Base-by-base conservation (phyloP, 2,113 vertebrate species). In the Colistium nudipinnis region DNA sequence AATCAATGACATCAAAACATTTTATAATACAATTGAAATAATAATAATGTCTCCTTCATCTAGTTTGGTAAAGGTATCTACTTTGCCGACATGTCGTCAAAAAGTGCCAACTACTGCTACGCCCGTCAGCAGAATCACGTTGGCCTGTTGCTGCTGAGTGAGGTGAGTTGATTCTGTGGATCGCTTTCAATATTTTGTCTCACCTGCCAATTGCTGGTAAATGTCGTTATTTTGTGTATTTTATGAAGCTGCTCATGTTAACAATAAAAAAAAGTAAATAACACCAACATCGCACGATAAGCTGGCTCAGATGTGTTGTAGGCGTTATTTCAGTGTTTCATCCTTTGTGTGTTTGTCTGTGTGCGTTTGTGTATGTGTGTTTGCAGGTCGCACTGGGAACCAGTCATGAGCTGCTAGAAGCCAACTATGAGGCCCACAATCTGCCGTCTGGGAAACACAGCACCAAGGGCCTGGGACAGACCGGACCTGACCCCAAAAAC, bases 11-110 rank as follows among this genome's bases (percentile, higher is more conserved):
- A 44, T 17, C 12, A 5, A 6, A 33, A 49, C 27, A n/a, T 61
- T 14, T 38, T 12, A 31, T 48, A 49, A 22, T 41, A 17, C 44
- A 53, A 10, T 14, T 17, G 27, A 2, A 13, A 8, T 63, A 6
- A 52, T 45, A 27, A 31, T 28, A 7, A n/a, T 70, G 66, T 74
- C n/a, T 82, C 3, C 53, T 54, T 59, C 31, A 2, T 84, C 49
- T 80, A 97, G 96, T 97, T 97, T 76, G 96, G 96, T 24, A 97
- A 97, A 91, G 96, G 96, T 0, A 94, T 97, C 87, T 97, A 97
- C 75, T 97, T 97, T 81, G 96, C 96, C 1, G 96, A 97, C 86
- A 96, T 97, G 95, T 96, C 95, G 2, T 97, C 96, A 20, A 97
- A 97, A 80, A 96, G 96, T 45, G 96, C 95, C 75, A 96, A 97